A percentile compares a stretch with the other conserved stretches of the same genome.
Evolutionary conservation across 1,140 invertebrate genomes (phyloP).

Genomic region (Drosophila virilis): DNA sequence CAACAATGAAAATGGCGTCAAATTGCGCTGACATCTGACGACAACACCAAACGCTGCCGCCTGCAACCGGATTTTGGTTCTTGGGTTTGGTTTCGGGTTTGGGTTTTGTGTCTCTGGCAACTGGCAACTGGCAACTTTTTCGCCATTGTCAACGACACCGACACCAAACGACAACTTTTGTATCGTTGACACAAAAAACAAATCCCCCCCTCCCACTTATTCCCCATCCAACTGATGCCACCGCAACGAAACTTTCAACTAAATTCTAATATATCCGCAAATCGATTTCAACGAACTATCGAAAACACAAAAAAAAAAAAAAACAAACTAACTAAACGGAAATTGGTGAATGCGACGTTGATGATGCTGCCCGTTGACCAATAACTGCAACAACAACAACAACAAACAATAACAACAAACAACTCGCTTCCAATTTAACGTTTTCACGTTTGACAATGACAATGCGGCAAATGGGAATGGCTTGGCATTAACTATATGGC

Average conservation of each 20-base stretch:
- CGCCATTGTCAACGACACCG: constrained; percentile 70
- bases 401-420: constrained; percentile 22
- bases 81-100: not conserved
- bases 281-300: constrained; percentile 56
- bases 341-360: constrained; percentile 61
- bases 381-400: constrained; percentile 24
- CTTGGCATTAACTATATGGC: not conserved
- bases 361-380: constrained; percentile 27
- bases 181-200: constrained; percentile 30
- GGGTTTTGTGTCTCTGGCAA: not conserved
- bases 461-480: not conserved
- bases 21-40: constrained; percentile 83
- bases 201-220: not conserved
- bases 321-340: constrained; percentile 46
- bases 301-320: constrained; percentile 13
- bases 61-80: constrained; percentile 12
- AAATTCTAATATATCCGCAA: constrained; percentile 72
- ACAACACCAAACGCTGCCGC: constrained; percentile 46
- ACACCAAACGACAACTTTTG: constrained; percentile 47
- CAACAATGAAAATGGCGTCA: constrained; percentile 75
- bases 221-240: constrained; percentile 31
- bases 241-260: constrained; percentile 54
- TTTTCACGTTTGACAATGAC: constrained; percentile 3
- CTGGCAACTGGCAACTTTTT: constrained; percentile 1
- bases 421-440: not conserved